phyloP scores from a whole-genome alignment of 2,888 invertebrate species.

The Cantharis rufa region DNA sequence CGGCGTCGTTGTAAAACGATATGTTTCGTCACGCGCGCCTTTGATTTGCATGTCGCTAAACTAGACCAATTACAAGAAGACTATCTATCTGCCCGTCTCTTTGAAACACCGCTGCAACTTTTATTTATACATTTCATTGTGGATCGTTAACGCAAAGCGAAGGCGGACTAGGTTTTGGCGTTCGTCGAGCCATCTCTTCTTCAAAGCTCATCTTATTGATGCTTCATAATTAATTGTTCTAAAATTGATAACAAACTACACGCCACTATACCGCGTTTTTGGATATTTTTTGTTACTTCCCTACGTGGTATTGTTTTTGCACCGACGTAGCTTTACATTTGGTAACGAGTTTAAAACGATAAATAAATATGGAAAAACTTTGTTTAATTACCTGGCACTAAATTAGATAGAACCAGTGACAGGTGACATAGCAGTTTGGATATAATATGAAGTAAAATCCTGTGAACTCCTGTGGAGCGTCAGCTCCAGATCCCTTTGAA shows the following conservation, averaged over 20 bases:
- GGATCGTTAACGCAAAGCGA: conserved; percentile 50
- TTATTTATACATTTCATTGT: conserved; percentile 52
- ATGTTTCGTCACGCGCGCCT: conserved; percentile 55
- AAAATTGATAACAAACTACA: conserved; percentile 8
- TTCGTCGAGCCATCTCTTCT: conserved; percentile 34
- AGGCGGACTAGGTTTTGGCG: conserved; percentile 33
- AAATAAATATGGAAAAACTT: conserved; percentile 11
- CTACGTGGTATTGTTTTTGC: background rate
- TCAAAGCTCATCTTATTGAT: conserved; percentile 35
- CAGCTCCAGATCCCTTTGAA: conserved; percentile 45
- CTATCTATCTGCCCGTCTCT: conserved; percentile 48
- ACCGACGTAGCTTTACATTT: too few species aligned
- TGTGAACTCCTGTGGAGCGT: conserved; percentile 35
- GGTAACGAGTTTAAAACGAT: background rate
- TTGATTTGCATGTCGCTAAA: conserved; percentile 55
- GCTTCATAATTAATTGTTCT: conserved; percentile 27
- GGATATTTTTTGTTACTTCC: background rate
- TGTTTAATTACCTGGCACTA: conserved; percentile 29
- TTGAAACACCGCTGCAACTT: conserved; percentile 45
- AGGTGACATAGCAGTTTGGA: conserved; percentile 30
- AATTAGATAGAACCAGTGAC: conserved; percentile 30
- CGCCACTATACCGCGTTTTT: background rate
- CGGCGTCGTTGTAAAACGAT: conserved; percentile 47
- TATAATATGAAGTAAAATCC: conserved; percentile 16
- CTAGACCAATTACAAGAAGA: conserved; percentile 54